Conservation (phyloP, 1,140 invertebrate genomes). For the Drosophila watanabei region DNA sequence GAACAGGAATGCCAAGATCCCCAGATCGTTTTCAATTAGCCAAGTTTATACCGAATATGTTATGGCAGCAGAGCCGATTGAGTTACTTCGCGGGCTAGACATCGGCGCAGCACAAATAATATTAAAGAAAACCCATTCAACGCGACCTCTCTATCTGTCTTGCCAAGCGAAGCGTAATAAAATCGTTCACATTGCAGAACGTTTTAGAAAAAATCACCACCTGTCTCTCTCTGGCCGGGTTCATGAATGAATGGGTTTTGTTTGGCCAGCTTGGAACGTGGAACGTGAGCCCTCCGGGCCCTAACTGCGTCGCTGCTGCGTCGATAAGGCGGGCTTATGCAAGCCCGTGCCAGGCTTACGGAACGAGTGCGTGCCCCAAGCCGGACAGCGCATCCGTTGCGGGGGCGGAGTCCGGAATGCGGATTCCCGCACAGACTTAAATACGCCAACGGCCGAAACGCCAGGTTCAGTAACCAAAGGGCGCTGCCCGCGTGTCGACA, state of each 20-base stretch:
- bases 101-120: slow-evolving; percentile 46
- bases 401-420: slow-evolving; percentile 32
- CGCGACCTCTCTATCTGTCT: slow-evolving; percentile 18
- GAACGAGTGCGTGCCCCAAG: slow-evolving; percentile 45
- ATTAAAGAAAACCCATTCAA: slow-evolving; percentile 41
- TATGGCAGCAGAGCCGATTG: slow-evolving; percentile 21
- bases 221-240: neutral
- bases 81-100: slow-evolving; percentile 14
- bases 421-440: slow-evolving; percentile 57
- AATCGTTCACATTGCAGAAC: slow-evolving; percentile 68
- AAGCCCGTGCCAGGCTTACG: slow-evolving; percentile 13
- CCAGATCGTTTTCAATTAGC: slow-evolving; percentile 17
- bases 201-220: slow-evolving; percentile 50
- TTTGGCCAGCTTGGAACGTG: neutral
- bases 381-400: slow-evolving; percentile 38
- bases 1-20: neutral
- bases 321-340: slow-evolving; percentile 42
- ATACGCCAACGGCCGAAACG: slow-evolving; percentile 25
- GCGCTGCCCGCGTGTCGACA: slow-evolving; percentile 35
- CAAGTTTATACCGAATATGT: slow-evolving; percentile 35
- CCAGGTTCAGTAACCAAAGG: slow-evolving; percentile 52
- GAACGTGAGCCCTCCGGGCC: slow-evolving; percentile 15
- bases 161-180: slow-evolving; percentile 50
- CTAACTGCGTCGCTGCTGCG: slow-evolving; percentile 24
- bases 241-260: slow-evolving; percentile 28